A percentile compares a stretch with the other conserved stretches of the same genome.
These are phyloP conservation scores for Chascanopsetta lugubris DNA, from an alignment of 2,113 vertebrate species.

Conservation along the genomic window DNA sequence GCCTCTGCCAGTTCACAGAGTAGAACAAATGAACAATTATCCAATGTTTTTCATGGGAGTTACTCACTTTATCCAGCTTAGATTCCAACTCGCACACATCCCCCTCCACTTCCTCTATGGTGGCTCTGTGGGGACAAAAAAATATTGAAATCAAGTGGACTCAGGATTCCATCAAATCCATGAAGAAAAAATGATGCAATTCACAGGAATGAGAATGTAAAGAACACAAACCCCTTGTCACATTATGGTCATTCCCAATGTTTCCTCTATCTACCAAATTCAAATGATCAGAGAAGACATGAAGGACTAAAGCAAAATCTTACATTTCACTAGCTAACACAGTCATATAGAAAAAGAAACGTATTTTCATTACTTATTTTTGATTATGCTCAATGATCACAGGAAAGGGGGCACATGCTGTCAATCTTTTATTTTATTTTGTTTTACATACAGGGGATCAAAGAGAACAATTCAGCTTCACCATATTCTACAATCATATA, in stretches of 20 bases:
- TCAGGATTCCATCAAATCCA: slow-evolving; percentile 4
- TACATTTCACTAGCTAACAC: neutral
- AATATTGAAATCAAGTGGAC: slow-evolving; percentile 16
- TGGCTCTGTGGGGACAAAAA: slow-evolving; percentile 82
- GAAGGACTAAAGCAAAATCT: neutral
- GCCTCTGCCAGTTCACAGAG: slow-evolving; percentile 5
- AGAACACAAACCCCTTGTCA: too few species aligned
- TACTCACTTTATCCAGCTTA: slow-evolving; percentile 98
- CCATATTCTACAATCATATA: neutral
- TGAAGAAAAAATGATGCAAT: too few species aligned
- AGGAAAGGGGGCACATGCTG: neutral
- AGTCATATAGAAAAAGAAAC: too few species aligned
- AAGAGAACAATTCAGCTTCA: neutral
- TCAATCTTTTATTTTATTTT: too few species aligned
- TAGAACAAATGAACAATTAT: slow-evolving; percentile 56
- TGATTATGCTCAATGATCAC: neutral
- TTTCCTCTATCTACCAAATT: neutral
- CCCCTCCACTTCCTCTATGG: slow-evolving; percentile 97
- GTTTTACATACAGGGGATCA: neutral
- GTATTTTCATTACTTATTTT: neutral
- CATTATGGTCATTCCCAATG: neutral
- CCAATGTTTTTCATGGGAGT: slow-evolving; percentile 56
- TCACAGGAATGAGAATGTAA: too few species aligned
- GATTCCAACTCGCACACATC: slow-evolving; percentile 96
- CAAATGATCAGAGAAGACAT: neutral